Evolutionary conservation across 2,888 invertebrate genomes (phyloP).

Genomic region (Melieria crassipennis): DNA sequence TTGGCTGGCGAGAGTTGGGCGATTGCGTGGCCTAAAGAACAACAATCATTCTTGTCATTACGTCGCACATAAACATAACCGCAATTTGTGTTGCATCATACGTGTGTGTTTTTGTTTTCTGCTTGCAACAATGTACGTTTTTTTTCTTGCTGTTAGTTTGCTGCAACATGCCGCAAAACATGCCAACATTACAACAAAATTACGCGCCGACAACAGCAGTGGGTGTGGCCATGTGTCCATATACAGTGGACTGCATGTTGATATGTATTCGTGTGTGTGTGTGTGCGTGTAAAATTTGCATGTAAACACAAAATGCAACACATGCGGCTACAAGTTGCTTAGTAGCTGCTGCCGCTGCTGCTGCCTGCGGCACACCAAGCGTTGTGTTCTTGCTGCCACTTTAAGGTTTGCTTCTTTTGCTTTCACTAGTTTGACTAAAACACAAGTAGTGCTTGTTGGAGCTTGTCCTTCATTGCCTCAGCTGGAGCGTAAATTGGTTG

Average conservation of each 20-base stretch:
- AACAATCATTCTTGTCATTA: background rate
- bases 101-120: background rate
- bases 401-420: too few relatives aligned
- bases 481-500: too few relatives aligned
- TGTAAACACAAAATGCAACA: conserved; percentile 32
- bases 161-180: background rate
- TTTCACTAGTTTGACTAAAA: too few relatives aligned
- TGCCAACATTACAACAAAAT: conserved; percentile 4
- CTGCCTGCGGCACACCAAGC: background rate
- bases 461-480: too few relatives aligned
- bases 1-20: background rate
- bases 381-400: too few relatives aligned
- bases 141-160: conserved; percentile 4
- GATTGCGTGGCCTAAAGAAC: background rate
- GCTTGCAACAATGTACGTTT: background rate
- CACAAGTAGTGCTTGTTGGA: too few relatives aligned
- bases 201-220: background rate
- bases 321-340: conserved; percentile 13
- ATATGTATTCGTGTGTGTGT: too few relatives aligned
- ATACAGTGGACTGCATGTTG: background rate
- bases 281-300: background rate
- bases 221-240: background rate
- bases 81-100: background rate
- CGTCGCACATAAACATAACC: background rate
- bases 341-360: background rate